Percentiles rank a stretch among this genome's conserved stretches.
These are phyloP conservation scores for Pristiophorus japonicus DNA, from an alignment of 2,113 vertebrate species.

Conservation along the genomic window DNA sequence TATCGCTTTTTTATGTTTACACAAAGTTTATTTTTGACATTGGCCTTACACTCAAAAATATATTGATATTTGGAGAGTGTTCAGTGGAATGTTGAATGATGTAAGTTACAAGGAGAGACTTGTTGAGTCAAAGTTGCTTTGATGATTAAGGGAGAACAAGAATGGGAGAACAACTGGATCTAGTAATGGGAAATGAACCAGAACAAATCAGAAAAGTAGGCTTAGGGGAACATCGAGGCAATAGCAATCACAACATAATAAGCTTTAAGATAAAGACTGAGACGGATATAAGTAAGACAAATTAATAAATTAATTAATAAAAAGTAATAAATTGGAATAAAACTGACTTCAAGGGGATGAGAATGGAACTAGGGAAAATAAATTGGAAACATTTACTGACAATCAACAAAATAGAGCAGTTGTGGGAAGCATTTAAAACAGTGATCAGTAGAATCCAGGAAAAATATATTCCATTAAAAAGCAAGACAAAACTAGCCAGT, in stretches of 20 bases:
- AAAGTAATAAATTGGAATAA: background rate
- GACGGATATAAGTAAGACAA: background rate
- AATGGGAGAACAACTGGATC: background rate
- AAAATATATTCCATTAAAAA: background rate
- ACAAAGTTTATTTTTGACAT: background rate
- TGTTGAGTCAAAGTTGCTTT: background rate
- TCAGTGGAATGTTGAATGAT: background rate
- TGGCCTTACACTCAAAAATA: background rate
- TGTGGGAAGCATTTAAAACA: background rate
- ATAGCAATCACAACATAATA: background rate
- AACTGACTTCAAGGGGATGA: background rate
- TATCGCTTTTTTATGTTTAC: background rate
- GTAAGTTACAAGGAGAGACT: background rate
- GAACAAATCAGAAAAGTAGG: background rate
- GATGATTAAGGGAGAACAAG: background rate
- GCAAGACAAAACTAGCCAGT: background rate
- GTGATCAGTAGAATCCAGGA: background rate
- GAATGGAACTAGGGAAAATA: background rate
- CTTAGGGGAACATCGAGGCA: background rate
- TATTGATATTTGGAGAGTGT: background rate
- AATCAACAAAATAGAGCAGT: background rate
- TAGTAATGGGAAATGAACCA: background rate
- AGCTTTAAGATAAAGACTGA: background rate
- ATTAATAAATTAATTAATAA: too few relatives aligned
- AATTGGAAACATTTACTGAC: background rate